A percentile compares a stretch with the other conserved stretches of the same genome.
Evolutionary conservation across 2,797 vertebrate species (phyloP).

Genomic region (Anabas testudineus): DNA sequence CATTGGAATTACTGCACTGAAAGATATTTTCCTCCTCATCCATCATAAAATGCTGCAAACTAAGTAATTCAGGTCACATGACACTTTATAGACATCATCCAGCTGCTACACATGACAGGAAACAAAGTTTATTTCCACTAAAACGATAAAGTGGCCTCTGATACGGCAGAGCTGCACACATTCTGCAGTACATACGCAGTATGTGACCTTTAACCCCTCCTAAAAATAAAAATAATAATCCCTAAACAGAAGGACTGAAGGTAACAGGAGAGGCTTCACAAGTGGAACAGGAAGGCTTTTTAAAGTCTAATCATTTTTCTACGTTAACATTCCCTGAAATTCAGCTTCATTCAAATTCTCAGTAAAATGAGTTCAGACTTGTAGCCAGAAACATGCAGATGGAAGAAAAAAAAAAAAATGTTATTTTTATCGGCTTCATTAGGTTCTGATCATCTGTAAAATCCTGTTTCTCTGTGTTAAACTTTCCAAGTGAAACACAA

Average conservation of each 20-base stretch:
- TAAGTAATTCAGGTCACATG: constrained; percentile 27
- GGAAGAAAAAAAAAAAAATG: neutral
- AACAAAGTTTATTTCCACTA: neutral
- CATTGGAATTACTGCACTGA: neutral
- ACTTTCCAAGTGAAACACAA: neutral
- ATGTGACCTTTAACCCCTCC: constrained; percentile 26
- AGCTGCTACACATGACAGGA: neutral
- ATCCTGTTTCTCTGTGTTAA: neutral
- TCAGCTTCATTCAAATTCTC: neutral
- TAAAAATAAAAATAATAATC: constrained; percentile 9
- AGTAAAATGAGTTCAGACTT: constrained; percentile 8
- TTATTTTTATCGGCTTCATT: neutral
- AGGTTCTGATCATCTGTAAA: neutral
- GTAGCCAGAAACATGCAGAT: neutral
- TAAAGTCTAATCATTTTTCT: no score
- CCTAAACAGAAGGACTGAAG: neutral
- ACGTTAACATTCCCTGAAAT: neutral
- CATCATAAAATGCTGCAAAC: neutral
- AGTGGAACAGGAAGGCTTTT: neutral
- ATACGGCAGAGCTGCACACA: neutral
- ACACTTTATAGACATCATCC: constrained; percentile 20
- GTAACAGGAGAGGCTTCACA: neutral
- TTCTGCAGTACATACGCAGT: neutral
- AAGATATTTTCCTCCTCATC: neutral
- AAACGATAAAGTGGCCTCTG: neutral